These are phyloP conservation scores for Patagioenas fasciata DNA, from an alignment of 2,113 vertebrate species.

Conservation along the genomic window DNA sequence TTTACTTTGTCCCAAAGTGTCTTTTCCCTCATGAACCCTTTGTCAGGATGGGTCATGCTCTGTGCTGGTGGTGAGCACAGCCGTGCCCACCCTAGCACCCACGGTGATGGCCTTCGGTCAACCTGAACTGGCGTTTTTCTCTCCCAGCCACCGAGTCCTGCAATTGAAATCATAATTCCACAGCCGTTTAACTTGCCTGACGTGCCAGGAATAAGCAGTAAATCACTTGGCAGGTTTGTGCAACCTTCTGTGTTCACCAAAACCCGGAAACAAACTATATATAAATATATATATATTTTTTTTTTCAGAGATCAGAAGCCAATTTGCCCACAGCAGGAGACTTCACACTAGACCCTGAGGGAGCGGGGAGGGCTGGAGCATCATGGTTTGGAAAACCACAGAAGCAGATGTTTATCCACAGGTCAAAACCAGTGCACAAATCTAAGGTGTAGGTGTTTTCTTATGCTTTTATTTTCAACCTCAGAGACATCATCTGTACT, in stretches of 20 bases:
- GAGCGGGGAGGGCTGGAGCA: not conserved
- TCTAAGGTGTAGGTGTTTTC: not conserved
- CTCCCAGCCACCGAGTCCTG: not conserved
- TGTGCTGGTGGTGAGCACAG: not conserved
- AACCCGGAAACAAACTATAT: not conserved
- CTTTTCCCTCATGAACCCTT: not conserved
- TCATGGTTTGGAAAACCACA: not conserved
- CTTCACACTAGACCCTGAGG: not conserved
- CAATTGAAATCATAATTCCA: not conserved
- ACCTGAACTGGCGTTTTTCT: accelerated
- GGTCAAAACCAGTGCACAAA: not conserved
- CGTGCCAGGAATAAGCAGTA: not conserved
- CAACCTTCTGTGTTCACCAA: not conserved
- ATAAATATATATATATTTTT: no score
- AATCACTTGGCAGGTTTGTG: not conserved
- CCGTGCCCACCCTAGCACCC: not conserved
- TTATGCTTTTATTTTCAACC: not conserved
- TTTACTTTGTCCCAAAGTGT: not conserved
- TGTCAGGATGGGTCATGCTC: not conserved
- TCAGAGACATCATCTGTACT: not conserved
- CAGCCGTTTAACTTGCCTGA: not conserved
- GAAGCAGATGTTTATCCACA: not conserved
- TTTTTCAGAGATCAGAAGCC: not conserved
- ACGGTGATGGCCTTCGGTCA: accelerated
- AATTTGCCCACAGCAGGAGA: not conserved